phyloP scores from a whole-genome alignment of 1,140 invertebrate genomes.

The Procambarus clarkii region DNA sequence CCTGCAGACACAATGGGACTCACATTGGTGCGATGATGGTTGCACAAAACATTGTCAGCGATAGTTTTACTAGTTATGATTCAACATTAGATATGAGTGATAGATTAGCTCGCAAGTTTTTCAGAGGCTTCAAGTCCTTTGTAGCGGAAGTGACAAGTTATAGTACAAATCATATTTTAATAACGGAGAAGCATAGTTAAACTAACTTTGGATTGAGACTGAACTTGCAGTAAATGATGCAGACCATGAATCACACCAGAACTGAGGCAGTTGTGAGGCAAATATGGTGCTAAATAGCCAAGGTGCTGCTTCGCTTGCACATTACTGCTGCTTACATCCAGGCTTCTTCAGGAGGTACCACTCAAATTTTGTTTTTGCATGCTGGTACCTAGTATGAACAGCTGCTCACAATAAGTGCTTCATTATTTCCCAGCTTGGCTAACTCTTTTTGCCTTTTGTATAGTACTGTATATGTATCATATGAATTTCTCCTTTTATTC shows the following conservation, averaged over 20 bases:
- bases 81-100: slow-evolving; percentile 56
- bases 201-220: slow-evolving; percentile 47
- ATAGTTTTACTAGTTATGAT: slow-evolving; percentile 35
- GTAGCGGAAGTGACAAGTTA: slow-evolving; percentile 29
- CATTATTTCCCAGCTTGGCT: neutral
- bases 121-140: slow-evolving; percentile 39
- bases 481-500: neutral
- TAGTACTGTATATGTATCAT: neutral
- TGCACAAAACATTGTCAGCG: neutral
- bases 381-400: slow-evolving; percentile 45
- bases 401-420: slow-evolving; percentile 4
- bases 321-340: slow-evolving; percentile 52
- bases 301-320: slow-evolving; percentile 35
- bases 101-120: slow-evolving; percentile 56
- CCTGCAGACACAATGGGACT: neutral
- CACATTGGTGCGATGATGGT: neutral
- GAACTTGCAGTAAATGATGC: slow-evolving; percentile 57
- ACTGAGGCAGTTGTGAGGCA: neutral
- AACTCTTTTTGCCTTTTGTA: neutral
- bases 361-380: slow-evolving; percentile 49
- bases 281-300: slow-evolving; percentile 49
- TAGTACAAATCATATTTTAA: slow-evolving; percentile 8
- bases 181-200: slow-evolving; percentile 18
- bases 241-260: slow-evolving; percentile 55
- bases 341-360: slow-evolving; percentile 49